These are phyloP conservation scores for Spheniscus mendiculus DNA, from an alignment of 2,113 vertebrate genomes.

Conservation along the genomic window DNA sequence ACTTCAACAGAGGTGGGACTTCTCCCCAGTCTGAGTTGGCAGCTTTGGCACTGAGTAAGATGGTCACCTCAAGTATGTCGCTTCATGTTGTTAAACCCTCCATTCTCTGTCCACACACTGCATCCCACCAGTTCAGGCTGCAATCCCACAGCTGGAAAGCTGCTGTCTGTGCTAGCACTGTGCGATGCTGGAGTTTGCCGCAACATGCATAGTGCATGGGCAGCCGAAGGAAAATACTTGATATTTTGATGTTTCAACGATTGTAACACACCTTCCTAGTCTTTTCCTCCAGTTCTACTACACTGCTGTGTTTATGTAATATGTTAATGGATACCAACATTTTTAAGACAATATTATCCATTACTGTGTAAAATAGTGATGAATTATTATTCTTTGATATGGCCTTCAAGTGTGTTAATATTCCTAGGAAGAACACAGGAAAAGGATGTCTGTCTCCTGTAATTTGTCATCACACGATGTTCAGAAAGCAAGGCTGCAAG, in stretches of 20 bases:
- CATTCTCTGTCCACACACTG: background rate
- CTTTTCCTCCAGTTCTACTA: background rate
- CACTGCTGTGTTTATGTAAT: background rate
- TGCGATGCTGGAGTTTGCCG: background rate
- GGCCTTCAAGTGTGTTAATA: background rate
- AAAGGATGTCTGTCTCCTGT: background rate
- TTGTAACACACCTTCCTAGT: background rate
- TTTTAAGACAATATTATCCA: background rate
- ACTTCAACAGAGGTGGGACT: background rate
- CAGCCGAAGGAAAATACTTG: background rate
- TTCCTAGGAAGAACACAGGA: background rate
- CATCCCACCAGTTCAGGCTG: background rate
- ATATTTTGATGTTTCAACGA: background rate
- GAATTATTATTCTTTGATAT: background rate
- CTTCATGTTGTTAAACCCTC: background rate
- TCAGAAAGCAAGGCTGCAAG: background rate
- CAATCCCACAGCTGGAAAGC: background rate
- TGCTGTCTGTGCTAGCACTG: background rate
- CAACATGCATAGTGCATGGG: background rate
- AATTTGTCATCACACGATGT: fast-evolving
- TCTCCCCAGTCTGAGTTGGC: background rate
- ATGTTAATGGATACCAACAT: background rate
- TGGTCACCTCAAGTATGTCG: background rate
- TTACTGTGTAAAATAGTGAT: background rate
- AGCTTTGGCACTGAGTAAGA: background rate